Base-by-base conservation (phyloP, 2,888 invertebrate species). In the Hermaeophaga mercurialis region DNA sequence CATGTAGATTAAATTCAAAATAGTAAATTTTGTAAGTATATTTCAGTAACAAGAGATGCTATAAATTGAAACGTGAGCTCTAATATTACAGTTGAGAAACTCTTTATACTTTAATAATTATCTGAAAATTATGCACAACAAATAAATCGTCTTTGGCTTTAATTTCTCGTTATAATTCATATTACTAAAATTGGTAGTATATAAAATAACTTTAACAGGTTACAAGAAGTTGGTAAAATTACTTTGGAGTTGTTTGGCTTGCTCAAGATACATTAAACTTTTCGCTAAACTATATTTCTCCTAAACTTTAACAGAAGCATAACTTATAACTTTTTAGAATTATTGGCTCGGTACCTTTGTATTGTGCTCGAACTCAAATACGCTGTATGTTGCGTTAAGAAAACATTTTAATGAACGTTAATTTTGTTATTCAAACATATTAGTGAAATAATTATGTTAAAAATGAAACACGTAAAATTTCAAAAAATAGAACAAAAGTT, bases 191-290 rank as follows among this genome's bases (percentile, higher is more conserved):
- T 57, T 57, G 48, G 43, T 57, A 57, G 52, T 54, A 54, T 57
- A 57, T 57, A 44, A 57, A 59, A 59, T 59, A 59, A 59, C 55
- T 59, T 59, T 56, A 56, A 54, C 59, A 59, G 55, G 59, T 59
- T 59, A 52, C 49, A 49, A 47, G 50, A 59, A 59, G 48, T 57
- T 57, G 38, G 44, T 53, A 15, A 43, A 55, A 59, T 59, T 59
- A 59, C 59, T 59, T 41, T 12, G 41, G 26, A 55, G 59, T 59
- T 59, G 53, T 56, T 59, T 53, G 59, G 47, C 31, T 53, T 38
- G 47, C 44, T 38, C 36, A 33, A 53, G 59, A 59, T 53, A 56
- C 55, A 59, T 59, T 55, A 48, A 56, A 56, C 52, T 59, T 59
- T 33, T 34, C 41, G 43, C 33, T 26, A 38, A 55, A 59, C 59